Evolutionary conservation across 2,797 vertebrate species (phyloP).

Genomic region (Loriculus beryllinus): DNA sequence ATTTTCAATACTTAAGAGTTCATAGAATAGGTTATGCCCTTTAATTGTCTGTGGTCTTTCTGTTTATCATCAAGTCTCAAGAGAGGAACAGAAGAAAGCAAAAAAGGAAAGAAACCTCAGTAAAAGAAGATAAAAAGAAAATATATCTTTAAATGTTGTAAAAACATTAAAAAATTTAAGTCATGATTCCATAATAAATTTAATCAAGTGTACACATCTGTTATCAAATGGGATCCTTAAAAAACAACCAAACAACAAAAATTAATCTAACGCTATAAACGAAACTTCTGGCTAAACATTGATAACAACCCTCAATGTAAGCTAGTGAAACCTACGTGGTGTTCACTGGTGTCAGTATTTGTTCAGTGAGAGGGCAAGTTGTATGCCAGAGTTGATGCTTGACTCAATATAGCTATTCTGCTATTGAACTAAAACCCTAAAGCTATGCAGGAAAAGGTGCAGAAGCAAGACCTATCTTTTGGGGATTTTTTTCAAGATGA

Average conservation of each 20-base stretch:
- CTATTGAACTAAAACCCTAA: not conserved
- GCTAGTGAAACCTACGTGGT: not conserved
- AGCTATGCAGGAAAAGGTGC: not conserved
- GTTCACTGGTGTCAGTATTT: not conserved
- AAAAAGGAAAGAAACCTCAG: not conserved
- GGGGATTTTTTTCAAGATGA: not conserved
- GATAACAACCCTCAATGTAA: not conserved
- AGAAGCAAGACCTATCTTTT: not conserved
- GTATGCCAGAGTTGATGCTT: not conserved
- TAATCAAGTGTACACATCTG: not conserved
- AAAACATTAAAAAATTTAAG: not conserved
- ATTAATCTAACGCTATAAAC: not conserved
- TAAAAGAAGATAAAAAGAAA: not conserved
- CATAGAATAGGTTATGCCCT: not conserved
- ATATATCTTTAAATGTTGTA: not conserved
- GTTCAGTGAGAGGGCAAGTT: not conserved
- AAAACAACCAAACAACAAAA: fast-evolving
- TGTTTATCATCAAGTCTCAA: not conserved
- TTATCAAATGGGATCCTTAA: not conserved
- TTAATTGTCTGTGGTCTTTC: not conserved
- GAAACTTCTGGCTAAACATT: not conserved
- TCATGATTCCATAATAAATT: not conserved
- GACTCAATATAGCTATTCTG: not conserved
- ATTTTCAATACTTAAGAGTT: not conserved
- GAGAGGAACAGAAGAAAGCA: not conserved